Evolutionary conservation across 2,797 vertebrate genomes (phyloP).

Genomic region (Enteromius argenteus): DNA sequence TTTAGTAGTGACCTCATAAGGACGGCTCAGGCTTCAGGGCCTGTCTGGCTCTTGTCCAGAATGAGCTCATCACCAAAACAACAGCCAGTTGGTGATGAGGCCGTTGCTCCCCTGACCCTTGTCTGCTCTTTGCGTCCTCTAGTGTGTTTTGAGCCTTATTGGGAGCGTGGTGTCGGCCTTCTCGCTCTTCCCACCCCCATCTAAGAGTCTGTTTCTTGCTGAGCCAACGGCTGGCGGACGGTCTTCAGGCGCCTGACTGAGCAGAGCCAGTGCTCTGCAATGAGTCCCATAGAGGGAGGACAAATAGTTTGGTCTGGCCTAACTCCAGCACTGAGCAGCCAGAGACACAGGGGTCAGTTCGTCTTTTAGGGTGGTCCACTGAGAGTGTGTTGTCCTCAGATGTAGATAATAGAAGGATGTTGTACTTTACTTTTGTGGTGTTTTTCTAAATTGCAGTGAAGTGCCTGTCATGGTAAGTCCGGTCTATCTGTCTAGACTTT

Average conservation of each 20-base stretch:
- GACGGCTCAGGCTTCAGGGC: constrained; percentile 37
- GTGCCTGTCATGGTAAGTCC: constrained; percentile 20
- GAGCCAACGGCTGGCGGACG: constrained; percentile 66
- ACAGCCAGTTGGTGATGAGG: constrained; percentile 63
- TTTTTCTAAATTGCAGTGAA: constrained; percentile 18
- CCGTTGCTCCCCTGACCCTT: constrained; percentile 60
- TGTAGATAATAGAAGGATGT: constrained; percentile 17
- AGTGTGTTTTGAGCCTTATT: constrained; percentile 52
- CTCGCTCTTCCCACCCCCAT: constrained; percentile 54
- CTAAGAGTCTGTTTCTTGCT: constrained; percentile 60
- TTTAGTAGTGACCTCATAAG: constrained; percentile 68
- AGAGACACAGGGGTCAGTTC: constrained; percentile 69
- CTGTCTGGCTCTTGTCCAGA: constrained; percentile 64
- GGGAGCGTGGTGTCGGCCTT: constrained; percentile 10
- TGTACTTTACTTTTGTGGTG: constrained; percentile 18
- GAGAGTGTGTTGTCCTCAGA: constrained; percentile 35
- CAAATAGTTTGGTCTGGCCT: constrained; percentile 76
- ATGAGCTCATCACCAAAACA: constrained; percentile 75
- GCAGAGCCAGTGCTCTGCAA: constrained; percentile 59
- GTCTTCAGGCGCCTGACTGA: constrained; percentile 74
- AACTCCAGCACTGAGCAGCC: constrained; percentile 70
- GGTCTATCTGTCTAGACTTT: constrained; percentile 57
- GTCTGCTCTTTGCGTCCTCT: constrained; percentile 19
- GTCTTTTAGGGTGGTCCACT: constrained; percentile 77
- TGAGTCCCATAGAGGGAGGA: constrained; percentile 69